Conservation (phyloP, 64 coral and sea anemone genomes). For the Orbicella faveolata region DNA sequence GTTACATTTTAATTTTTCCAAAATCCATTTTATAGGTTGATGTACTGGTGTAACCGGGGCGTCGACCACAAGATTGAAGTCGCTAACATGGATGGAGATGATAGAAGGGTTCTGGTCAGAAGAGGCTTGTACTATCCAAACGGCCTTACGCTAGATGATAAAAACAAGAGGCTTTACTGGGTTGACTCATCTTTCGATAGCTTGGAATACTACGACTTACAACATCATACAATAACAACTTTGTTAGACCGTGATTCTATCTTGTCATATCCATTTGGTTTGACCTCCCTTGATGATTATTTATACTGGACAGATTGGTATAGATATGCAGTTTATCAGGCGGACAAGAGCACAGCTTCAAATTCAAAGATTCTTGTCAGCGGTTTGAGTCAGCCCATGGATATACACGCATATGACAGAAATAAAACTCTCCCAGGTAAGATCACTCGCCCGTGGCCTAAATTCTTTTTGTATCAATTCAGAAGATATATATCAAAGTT, state of each 20-base stretch:
- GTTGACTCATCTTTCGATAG: slow-evolving; percentile 23
- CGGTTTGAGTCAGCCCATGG: slow-evolving; percentile 28
- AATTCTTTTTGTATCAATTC: no score
- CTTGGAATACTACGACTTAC: slow-evolving; percentile 32
- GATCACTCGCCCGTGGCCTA: neutral
- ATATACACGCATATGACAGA: slow-evolving; percentile 46
- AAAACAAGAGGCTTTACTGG: slow-evolving; percentile 48
- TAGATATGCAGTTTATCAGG: neutral
- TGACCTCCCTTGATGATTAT: neutral
- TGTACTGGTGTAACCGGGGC: slow-evolving; percentile 26
- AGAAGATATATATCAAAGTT: no score
- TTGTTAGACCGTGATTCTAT: neutral
- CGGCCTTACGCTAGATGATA: slow-evolving; percentile 28
- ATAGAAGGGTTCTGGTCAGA: neutral
- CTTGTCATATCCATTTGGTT: slow-evolving; percentile 25
- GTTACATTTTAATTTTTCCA: no score
- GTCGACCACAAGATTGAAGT: slow-evolving; percentile 18
- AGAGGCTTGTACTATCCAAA: slow-evolving; percentile 11
- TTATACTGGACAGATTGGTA: slow-evolving; percentile 66
- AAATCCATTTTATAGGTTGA: slow-evolving; percentile 7
- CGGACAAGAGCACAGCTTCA: neutral
- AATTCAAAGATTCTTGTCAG: neutral
- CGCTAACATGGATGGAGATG: slow-evolving; percentile 26
- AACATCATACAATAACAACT: neutral
- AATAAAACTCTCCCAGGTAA: neutral